These are phyloP conservation scores for Paramormyrops kingsleyae DNA, from an alignment of 2,113 vertebrate species.

Conservation along the genomic window DNA sequence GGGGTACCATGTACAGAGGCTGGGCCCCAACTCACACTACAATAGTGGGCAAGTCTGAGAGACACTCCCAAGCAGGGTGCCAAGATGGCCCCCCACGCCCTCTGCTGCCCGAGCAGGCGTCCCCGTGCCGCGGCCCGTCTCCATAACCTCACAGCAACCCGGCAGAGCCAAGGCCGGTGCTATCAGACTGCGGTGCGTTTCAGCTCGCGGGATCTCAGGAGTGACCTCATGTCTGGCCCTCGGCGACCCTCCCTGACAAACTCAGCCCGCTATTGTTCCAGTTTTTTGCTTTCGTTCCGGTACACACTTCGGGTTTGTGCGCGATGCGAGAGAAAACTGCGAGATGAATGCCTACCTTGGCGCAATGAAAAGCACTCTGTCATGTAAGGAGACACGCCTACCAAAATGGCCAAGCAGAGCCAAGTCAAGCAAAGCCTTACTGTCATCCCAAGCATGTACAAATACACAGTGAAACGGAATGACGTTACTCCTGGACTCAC, in stretches of 20 bases:
- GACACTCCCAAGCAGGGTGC: not conserved
- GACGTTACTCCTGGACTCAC: not conserved
- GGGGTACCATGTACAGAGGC: slow-evolving; percentile 31
- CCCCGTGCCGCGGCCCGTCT: not conserved
- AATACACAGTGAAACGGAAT: not conserved
- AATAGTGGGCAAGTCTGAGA: not conserved
- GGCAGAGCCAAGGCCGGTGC: not conserved
- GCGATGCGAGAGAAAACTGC: not conserved
- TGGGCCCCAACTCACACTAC: not conserved
- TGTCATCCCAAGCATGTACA: not conserved
- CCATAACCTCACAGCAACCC: not conserved
- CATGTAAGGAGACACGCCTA: not conserved
- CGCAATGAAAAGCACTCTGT: not conserved
- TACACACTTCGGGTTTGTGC: not conserved
- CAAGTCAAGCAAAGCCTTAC: not conserved
- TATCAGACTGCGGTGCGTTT: not conserved
- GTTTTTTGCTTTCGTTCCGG: not conserved
- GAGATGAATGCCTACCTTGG: not conserved
- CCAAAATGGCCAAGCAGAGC: not conserved
- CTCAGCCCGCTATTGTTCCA: not conserved
- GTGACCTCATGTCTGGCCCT: not conserved
- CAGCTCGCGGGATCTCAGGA: not conserved
- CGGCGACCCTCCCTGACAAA: not conserved
- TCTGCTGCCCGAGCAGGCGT: not conserved
- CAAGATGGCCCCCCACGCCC: not conserved